Evolutionary conservation across 2,797 vertebrate genomes (phyloP), one percentile per base, ranked within the genome.

Genomic region (Tauraco hartlaubi): DNA sequence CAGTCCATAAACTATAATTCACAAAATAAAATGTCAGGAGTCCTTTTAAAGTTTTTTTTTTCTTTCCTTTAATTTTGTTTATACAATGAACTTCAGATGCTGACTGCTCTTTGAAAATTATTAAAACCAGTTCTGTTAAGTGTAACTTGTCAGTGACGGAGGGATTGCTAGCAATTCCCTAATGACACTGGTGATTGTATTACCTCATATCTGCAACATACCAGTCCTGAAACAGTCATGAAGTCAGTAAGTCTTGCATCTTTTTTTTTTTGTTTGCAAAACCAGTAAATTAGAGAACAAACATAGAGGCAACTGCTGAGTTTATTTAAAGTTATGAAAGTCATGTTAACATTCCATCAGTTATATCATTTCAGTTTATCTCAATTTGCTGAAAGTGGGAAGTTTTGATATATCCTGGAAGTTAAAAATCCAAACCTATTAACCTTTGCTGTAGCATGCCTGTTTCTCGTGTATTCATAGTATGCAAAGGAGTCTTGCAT

Each of bases 41-140:
- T 48, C 25, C 17, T 90, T 93, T 85, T 39, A 67, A 85, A 20
- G 12, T 76, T 77, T 41, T 31, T 49, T 76, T 52, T 31, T 51
- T n/a, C 44, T 48, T 59, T 14, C 14, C 31, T 41, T 76, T 52
- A 77, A 55, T 25, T 49, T 68, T 92, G n/a, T 73, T 89, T 87
- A 12, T 71, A 23, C 6, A 33, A 66, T 76, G 26, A 81, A 41
- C 87, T 95, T 94, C 86, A 85, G 63, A 69, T 86, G 73, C 51
- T 74, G 72, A 5, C 10, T 81, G 35, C 16, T 87, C 77, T 96
- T 85, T 83, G 48, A 89, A 93, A 93, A 56, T 80, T 56, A 54
- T 63, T 91, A 26, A 64, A 94, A 31, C 11, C 55, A 51, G 10
- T 63, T 93, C 59, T 91, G n/a, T 78, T 81, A 74, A 79, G 15